Conservation (phyloP, 2,888 invertebrate species). For the Isoperla grammatica region DNA sequence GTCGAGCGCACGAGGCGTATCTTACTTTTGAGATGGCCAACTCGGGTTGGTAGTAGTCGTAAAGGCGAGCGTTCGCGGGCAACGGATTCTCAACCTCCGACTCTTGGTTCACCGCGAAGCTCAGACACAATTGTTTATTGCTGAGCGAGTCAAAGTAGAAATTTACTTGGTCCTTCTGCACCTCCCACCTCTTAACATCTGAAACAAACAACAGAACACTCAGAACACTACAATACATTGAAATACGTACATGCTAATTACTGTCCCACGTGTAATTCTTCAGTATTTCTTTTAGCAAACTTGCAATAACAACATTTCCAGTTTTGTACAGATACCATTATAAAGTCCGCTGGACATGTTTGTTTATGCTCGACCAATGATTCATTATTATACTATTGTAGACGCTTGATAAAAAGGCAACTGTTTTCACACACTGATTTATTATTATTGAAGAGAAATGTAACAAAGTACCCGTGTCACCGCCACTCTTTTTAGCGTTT, state of each 20-base stretch:
- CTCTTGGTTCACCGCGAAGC: constrained; percentile 47
- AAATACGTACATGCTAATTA: not conserved
- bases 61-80: constrained; percentile 52
- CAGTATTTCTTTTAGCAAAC: not conserved
- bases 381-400: no score
- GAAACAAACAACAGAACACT: constrained; percentile 30
- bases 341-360: no score
- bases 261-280: no score
- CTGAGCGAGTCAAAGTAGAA: constrained; percentile 51
- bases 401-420: no score
- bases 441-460: no score
- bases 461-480: no score
- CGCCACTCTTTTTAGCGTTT: no score
- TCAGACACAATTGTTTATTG: constrained; percentile 45
- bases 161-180: constrained; percentile 46
- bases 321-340: no score
- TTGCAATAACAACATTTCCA: no score
- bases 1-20: no score
- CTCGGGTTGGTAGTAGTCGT: constrained; percentile 60
- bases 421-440: no score
- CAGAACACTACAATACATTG: not conserved
- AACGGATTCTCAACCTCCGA: constrained; percentile 45
- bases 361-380: no score
- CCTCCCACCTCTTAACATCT: constrained; percentile 52
- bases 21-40: constrained; percentile 50